These are phyloP conservation scores for Malacosoma neustria DNA, from an alignment of 2,888 invertebrate species.

Conservation along the genomic window DNA sequence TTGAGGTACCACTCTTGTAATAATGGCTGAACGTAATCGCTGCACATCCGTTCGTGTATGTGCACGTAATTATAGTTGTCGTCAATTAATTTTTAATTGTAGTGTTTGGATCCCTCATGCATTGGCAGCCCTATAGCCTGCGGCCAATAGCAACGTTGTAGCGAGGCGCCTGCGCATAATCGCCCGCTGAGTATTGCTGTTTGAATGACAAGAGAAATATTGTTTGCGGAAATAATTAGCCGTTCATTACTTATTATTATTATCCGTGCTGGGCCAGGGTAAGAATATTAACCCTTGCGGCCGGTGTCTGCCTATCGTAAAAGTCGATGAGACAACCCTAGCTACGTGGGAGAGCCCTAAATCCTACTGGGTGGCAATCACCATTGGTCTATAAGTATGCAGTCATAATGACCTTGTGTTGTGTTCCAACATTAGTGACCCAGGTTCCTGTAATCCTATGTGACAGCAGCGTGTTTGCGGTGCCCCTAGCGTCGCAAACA, in stretches of 20 bases:
- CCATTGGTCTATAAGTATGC: too few relatives aligned
- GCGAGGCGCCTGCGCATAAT: constrained; percentile 59
- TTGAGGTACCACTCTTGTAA: neutral
- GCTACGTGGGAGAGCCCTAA: too few relatives aligned
- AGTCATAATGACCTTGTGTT: too few relatives aligned
- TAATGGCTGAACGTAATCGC: constrained; percentile 21
- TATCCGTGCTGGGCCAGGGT: neutral
- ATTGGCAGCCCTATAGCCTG: constrained; percentile 64
- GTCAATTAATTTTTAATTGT: constrained; percentile 60
- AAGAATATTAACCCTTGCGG: too few relatives aligned
- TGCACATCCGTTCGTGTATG: constrained; percentile 30
- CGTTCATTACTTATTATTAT: constrained; percentile 13
- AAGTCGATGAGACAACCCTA: too few relatives aligned
- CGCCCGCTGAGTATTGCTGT: constrained; percentile 56
- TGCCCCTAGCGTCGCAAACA: too few relatives aligned
- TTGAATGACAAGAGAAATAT: constrained; percentile 38
- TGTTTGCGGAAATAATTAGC: constrained; percentile 23
- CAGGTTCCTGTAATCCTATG: too few relatives aligned
- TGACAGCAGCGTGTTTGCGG: too few relatives aligned
- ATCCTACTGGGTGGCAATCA: too few relatives aligned
- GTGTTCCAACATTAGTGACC: too few relatives aligned
- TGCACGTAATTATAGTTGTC: constrained; percentile 42
- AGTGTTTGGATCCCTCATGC: constrained; percentile 42
- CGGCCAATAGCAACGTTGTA: constrained; percentile 59
- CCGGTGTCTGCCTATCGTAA: too few relatives aligned